Evolutionary conservation across 2,888 invertebrate species (phyloP), one percentile per base, ranked within the genome.

Genomic region (Trichacis sp.): DNA sequence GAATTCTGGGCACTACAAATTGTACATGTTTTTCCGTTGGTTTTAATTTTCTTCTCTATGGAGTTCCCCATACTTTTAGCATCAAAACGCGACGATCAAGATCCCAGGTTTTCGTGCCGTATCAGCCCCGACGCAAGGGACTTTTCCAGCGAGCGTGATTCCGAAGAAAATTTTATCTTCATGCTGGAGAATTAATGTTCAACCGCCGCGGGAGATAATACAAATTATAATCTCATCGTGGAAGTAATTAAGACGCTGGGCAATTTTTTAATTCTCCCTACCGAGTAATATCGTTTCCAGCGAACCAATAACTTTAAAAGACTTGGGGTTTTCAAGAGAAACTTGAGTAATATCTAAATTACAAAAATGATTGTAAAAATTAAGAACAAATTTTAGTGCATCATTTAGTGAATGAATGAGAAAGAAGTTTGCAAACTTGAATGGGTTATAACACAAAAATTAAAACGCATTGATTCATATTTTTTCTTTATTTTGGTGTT

Each of bases 201-300:
- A 12, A 42, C 42, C 11, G 15, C 42, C 42, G 17, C 18, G 17
- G 18, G 18, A 42, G 42, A 42, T 18, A 42, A 42, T 17, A 18
- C 42, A 42, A 42, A 42, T 42, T 17, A 42, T 42, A 42, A 42
- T 42, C 18, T 18, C 42, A 42, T 8, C 42, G 8, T 42, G 42
- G 17, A 42, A 42, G 8, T 17, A 15, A 42, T 42, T 42, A 42
- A 42, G 18, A 42, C 18, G 18, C 14, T 24, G 33, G 33, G n/a
- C 11, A 33, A 33, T 11, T 33, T 33, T 33, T 33, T 33, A 33
- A 33, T 33, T 33, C 33, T 6, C 33, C n/a, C n/a, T 33, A 3
- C n/a, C 33, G n/a, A n/a, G 33, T 33, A 33, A 33, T n/a, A 3
- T 2, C 33, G 33, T n/a, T 24, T 24, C 24, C n/a, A n/a, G n/a